Conservation (phyloP, 1,140 invertebrate species). For the Ruditapes philippinarum region DNA sequence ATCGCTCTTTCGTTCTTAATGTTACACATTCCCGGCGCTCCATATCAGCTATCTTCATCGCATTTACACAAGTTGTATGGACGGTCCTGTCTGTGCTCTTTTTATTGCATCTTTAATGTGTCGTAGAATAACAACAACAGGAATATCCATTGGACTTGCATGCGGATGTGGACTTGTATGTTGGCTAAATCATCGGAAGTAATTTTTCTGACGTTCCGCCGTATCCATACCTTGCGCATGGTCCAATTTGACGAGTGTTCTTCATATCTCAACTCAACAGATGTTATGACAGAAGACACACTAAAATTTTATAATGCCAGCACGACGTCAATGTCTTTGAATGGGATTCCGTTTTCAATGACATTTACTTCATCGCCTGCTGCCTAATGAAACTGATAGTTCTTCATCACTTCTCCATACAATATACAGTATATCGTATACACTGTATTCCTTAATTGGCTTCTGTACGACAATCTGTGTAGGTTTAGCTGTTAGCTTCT, state of each 20-base stretch:
- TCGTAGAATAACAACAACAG: background rate
- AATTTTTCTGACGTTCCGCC: background rate
- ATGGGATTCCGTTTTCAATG: no score
- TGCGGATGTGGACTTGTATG: background rate
- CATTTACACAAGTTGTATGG: background rate
- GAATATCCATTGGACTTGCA: background rate
- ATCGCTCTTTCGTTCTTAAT: slow-evolving; percentile 3
- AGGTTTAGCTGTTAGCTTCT: background rate
- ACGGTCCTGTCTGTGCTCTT: slow-evolving; percentile 5
- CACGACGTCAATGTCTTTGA: background rate
- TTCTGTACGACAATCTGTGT: background rate
- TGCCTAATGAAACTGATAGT: no score
- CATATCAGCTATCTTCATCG: background rate
- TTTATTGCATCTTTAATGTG: background rate
- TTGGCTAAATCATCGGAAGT: slow-evolving; percentile 18
- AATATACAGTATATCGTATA: slow-evolving; percentile 9
- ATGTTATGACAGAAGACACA: no score
- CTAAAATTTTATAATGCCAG: background rate
- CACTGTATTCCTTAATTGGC: background rate
- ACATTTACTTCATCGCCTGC: background rate
- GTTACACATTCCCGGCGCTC: background rate
- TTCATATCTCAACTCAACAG: no score
- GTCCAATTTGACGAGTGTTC: background rate
- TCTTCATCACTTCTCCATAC: background rate
- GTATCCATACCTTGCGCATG: background rate